Evolutionary conservation across 2,113 vertebrate species (phyloP).

Genomic region (Platichthys stellatus): DNA sequence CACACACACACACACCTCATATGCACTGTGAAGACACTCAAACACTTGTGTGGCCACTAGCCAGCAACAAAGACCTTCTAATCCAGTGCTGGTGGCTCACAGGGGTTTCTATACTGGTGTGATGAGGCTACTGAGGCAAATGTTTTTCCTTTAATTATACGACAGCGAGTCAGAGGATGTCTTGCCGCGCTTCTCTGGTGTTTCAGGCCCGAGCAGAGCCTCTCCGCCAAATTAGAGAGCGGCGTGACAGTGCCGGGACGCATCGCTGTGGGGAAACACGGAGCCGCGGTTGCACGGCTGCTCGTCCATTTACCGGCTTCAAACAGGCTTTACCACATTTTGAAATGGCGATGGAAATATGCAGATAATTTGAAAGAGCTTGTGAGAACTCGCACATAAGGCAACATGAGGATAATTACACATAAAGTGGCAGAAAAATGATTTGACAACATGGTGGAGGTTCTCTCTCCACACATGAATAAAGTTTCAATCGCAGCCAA

Average conservation of each 20-base stretch:
- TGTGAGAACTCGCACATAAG: slow-evolving; percentile 41
- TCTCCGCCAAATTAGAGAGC: slow-evolving; percentile 71
- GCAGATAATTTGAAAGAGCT: slow-evolving; percentile 64
- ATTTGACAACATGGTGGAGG: slow-evolving; percentile 40
- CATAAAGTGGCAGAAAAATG: slow-evolving; percentile 36
- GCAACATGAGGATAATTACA: slow-evolving; percentile 46
- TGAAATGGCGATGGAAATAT: slow-evolving; percentile 57
- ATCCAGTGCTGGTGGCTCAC: slow-evolving; percentile 53
- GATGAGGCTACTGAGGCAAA: slow-evolving; percentile 52
- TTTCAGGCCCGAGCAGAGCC: slow-evolving; percentile 57
- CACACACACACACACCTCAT: slow-evolving; percentile 1
- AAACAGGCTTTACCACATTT: slow-evolving; percentile 52
- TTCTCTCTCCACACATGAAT: not conserved
- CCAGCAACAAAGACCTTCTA: slow-evolving; percentile 46
- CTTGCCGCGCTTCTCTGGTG: slow-evolving; percentile 54
- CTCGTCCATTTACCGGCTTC: slow-evolving; percentile 62
- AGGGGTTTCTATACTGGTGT: slow-evolving; percentile 42
- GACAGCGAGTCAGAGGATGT: slow-evolving; percentile 47
- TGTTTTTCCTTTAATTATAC: slow-evolving; percentile 74
- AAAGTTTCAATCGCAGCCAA: not conserved
- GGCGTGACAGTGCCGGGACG: slow-evolving; percentile 59
- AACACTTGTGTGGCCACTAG: slow-evolving; percentile 16
- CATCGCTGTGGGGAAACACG: slow-evolving; percentile 49
- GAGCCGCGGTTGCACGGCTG: slow-evolving; percentile 44
- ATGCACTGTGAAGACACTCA: slow-evolving; percentile 4